phyloP scores from a whole-genome alignment of 2,888 invertebrate genomes.

The Zaprionus obscuricornis region DNA sequence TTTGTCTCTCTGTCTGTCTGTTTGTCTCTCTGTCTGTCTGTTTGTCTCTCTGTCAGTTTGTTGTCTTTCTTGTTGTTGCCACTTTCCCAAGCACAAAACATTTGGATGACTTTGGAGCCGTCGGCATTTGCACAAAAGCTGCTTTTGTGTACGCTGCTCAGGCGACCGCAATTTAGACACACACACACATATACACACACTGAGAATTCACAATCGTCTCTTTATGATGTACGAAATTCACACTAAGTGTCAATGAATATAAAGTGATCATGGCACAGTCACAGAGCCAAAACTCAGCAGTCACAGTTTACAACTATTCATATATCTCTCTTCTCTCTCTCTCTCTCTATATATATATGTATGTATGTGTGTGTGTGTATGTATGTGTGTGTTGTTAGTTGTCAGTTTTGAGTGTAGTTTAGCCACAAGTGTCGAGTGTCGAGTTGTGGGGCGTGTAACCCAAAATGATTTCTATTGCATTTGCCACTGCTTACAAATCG shows the following conservation, averaged over 20 bases:
- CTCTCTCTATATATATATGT: too few species aligned
- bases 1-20: not conserved
- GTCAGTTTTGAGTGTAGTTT: too few species aligned
- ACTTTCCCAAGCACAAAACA: slow-evolving; percentile 45
- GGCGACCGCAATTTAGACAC: slow-evolving; percentile 68
- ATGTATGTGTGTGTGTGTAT: too few species aligned
- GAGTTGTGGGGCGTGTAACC: not conserved
- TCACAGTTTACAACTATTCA: not conserved
- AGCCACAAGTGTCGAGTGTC: too few species aligned
- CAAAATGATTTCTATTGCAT: too few species aligned
- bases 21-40: not conserved
- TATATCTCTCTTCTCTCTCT: too few species aligned
- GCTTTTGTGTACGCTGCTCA: slow-evolving; percentile 54
- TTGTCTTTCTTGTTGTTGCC: slow-evolving; percentile 17
- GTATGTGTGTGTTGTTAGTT: too few species aligned
- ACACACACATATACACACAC: slow-evolving; percentile 16
- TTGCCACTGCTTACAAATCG: slow-evolving; percentile 18
- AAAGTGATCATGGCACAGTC: slow-evolving; percentile 71
- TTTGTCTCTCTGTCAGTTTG: not conserved
- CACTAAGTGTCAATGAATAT: slow-evolving; percentile 76
- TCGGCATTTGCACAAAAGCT: slow-evolving; percentile 65
- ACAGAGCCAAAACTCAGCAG: slow-evolving; percentile 7
- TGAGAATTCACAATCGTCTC: slow-evolving; percentile 26
- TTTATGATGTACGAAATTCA: slow-evolving; percentile 75
- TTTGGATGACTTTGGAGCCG: slow-evolving; percentile 18